Conservation (phyloP, 2,113 vertebrate genomes). For the Scopus umbretta region DNA sequence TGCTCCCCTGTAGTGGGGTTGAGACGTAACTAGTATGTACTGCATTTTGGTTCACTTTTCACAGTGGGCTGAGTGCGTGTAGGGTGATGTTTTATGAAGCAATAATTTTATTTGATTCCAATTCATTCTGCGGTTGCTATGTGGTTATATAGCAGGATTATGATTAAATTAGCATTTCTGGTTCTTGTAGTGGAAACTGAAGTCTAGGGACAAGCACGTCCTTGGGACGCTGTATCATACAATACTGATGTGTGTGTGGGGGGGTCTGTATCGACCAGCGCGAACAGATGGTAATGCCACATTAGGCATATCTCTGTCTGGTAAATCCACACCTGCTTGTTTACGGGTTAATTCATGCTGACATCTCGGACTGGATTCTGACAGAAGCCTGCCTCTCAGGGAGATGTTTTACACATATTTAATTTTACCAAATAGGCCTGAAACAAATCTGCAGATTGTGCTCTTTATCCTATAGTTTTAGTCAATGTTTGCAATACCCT, state of each 20-base stretch:
- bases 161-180: neutral
- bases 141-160: neutral
- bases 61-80: neutral
- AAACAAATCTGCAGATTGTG: neutral
- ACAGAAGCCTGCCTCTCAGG: neutral
- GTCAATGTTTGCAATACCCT: neutral
- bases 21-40: neutral
- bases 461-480: neutral
- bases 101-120: neutral
- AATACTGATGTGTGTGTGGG: fast-evolving
- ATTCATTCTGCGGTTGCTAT: neutral
- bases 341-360: neutral
- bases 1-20: neutral
- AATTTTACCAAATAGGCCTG: neutral
- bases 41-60: neutral
- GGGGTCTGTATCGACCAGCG: neutral
- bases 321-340: neutral
- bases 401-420: neutral
- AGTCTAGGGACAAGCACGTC: neutral
- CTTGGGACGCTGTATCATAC: fast-evolving
- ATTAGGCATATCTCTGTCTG: neutral
- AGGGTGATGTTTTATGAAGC: neutral
- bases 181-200: neutral
- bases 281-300: neutral
- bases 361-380: neutral